phyloP scores from a whole-genome alignment of 2,888 invertebrate genomes.

The Tetranychus truncatus region DNA sequence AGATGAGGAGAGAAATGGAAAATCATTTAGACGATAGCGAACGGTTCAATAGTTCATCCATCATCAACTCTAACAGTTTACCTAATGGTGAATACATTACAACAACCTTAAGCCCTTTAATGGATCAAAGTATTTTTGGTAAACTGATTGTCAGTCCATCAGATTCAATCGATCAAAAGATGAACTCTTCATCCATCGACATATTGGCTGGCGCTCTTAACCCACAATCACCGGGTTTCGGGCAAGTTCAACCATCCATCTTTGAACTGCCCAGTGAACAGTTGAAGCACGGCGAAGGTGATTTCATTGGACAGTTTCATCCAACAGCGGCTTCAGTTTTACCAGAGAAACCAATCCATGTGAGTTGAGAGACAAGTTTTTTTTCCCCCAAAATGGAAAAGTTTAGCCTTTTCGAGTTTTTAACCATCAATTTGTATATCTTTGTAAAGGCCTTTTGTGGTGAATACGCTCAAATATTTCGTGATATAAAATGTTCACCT shows the following conservation, averaged over 20 bases:
- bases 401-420: too few species aligned
- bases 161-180: not conserved
- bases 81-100: not conserved
- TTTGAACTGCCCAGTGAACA: not conserved
- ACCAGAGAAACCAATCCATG: not conserved
- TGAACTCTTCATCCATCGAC: not conserved
- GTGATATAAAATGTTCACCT: conserved; percentile 44
- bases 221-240: not conserved
- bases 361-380: not conserved
- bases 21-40: too few species aligned
- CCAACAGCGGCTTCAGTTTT: not conserved
- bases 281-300: not conserved
- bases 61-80: not conserved
- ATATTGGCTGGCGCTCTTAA: not conserved
- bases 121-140: not conserved
- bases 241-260: not conserved
- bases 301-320: not conserved
- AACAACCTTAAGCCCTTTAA: not conserved
- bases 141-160: not conserved
- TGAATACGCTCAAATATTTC: conserved; percentile 1
- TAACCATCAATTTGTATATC: too few species aligned
- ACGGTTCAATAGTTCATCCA: not conserved
- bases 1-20: too few species aligned
- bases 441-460: conserved; percentile 5
- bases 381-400: too few species aligned